A percentile compares a stretch with the other conserved stretches of the same genome.
These are phyloP conservation scores for Luffia ferchaultella DNA, from an alignment of 2,888 invertebrate species.

Conservation along the genomic window DNA sequence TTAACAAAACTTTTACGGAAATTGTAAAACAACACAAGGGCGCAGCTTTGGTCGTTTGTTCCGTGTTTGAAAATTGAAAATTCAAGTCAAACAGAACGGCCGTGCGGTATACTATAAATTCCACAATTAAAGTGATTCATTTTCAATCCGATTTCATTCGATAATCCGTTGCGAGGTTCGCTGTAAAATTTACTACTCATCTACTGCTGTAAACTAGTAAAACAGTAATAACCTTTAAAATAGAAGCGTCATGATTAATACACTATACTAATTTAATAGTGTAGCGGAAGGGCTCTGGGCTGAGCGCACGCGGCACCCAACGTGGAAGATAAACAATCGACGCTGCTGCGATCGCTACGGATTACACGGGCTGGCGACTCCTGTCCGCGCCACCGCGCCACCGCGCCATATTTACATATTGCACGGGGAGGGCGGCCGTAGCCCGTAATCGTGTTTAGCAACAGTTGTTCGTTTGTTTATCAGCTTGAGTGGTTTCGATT, in stretches of 20 bases:
- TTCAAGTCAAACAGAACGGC: too few species aligned
- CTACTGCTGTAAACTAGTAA: background rate
- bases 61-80: too few species aligned
- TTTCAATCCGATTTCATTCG: too few species aligned
- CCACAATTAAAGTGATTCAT: too few species aligned
- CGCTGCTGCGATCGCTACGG: slow-evolving; percentile 5
- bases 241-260: slow-evolving; percentile 2
- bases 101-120: too few species aligned
- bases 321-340: slow-evolving; percentile 9
- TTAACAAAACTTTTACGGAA: background rate
- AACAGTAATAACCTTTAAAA: slow-evolving; percentile 5
- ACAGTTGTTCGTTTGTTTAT: background rate
- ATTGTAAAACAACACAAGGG: background rate
- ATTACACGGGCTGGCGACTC: slow-evolving; percentile 4
- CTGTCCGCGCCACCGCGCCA: slow-evolving; percentile 3
- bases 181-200: background rate
- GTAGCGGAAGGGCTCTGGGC: background rate
- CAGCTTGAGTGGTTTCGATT: background rate
- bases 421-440: background rate
- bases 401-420: background rate
- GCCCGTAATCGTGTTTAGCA: background rate
- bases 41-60: too few species aligned
- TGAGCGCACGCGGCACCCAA: background rate
- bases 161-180: background rate
- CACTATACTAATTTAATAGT: background rate